phyloP scores from a whole-genome alignment of 2,888 invertebrate genomes.

The Eledone cirrhosa region DNA sequence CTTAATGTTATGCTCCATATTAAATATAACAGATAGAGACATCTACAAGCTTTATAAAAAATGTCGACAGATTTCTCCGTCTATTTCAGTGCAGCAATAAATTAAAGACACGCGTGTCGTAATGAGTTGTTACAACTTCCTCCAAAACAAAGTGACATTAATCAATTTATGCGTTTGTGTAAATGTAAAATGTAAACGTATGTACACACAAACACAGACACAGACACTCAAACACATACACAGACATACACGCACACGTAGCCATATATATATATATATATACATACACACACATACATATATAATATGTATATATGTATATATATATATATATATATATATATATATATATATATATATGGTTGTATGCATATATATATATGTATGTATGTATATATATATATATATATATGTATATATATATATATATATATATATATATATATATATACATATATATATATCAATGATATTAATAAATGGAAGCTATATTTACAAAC shows the following conservation, averaged over 20 bases:
- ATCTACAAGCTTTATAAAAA: neutral
- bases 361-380: neutral
- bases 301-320: too few species aligned
- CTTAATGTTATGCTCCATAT: neutral
- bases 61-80: neutral
- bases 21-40: neutral
- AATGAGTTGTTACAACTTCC: too few species aligned
- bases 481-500: neutral
- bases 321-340: too few species aligned
- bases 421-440: constrained; percentile 2
- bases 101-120: too few species aligned
- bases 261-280: too few species aligned
- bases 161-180: neutral
- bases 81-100: too few species aligned
- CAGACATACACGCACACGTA: too few species aligned
- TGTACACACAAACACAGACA: neutral
- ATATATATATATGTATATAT: constrained; percentile 2
- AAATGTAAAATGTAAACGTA: neutral
- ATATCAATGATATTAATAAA: too few species aligned
- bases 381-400: neutral
- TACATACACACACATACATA: too few species aligned
- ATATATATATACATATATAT: constrained; percentile 6
- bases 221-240: too few species aligned
- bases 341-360: too few species aligned
- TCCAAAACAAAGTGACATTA: too few species aligned